Evolutionary conservation across 2,797 vertebrate genomes (phyloP).

Genomic region (Etheostoma perlongum): DNA sequence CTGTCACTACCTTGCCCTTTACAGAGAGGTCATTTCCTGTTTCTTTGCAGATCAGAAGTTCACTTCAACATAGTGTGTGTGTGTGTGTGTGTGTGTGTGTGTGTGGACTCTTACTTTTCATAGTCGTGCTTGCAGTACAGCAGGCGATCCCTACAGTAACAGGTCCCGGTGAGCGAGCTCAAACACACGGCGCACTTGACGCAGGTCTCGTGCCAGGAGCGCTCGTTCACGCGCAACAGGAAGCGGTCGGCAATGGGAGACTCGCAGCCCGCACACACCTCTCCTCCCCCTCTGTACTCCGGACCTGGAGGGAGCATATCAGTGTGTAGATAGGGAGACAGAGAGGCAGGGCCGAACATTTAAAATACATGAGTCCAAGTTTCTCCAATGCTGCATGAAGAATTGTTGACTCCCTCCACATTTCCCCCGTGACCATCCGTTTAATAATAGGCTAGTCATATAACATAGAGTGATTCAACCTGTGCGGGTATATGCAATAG

Average conservation of each 20-base stretch:
- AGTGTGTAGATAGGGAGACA: conserved; percentile 5
- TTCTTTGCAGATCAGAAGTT: conserved; percentile 1
- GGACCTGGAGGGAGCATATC: conserved; percentile 70
- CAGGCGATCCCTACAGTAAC: conserved; percentile 91
- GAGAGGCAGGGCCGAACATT: conserved; percentile 9
- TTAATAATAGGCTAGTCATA: background rate
- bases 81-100: conserved; percentile 17
- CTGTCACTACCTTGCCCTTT: background rate
- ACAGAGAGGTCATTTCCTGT: background rate
- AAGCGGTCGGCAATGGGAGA: conserved; percentile 91
- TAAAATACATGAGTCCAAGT: conserved; percentile 2
- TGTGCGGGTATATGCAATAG: too few relatives aligned
- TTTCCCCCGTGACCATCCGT: background rate
- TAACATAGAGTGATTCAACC: background rate
- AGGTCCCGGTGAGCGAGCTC: conserved; percentile 89
- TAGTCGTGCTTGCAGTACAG: conserved; percentile 95
- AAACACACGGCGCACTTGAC: conserved; percentile 91
- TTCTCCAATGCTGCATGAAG: background rate
- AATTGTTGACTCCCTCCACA: background rate
- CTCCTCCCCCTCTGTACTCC: conserved; percentile 85
- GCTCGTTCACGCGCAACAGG: conserved; percentile 91
- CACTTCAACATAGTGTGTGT: background rate
- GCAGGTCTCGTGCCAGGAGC: conserved; percentile 93
- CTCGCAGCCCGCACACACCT: conserved; percentile 91
- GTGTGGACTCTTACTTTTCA: conserved; percentile 88